Evolutionary conservation across 2,888 invertebrate genomes (phyloP), one percentile per base, ranked within the genome.

Genomic region (Muschampia plurimacula): DNA sequence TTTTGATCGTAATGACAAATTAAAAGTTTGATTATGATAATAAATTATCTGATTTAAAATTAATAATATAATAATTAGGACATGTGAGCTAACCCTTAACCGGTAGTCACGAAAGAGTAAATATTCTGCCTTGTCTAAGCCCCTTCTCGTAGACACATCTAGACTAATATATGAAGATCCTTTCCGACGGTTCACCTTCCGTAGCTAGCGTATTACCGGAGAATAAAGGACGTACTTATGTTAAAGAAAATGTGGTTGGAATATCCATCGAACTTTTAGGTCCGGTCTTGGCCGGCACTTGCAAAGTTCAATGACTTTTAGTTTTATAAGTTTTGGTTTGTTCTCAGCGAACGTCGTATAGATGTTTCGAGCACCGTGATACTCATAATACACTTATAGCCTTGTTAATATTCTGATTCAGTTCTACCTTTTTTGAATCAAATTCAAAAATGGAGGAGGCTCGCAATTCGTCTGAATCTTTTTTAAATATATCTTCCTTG

Each of bases 71-170:
- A 44, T 44, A 44, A 39, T 3, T 39, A 8, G 62, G 9, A 63
- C 62, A 8, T 41, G 15, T 63, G 41, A 63, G 62, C 41, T 22
- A 41, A 39, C n/a, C 15, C 0, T 60, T 1, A 15, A 63, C 62
- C 41, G 62, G 39, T n/a, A 63, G 62, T 63, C 41, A 8, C 5
- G 41, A 39, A 41, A 65, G 65, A 46, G 70, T 70, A 70, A 70
- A 70, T 65, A 65, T 65, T 70, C 65, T 57, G 70, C 15, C 57
- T 70, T n/a, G 52, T 57, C 64, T 70, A 70, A 70, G 70, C 70
- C 55, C 32, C 46, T 64, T 63, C 41, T 7, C 32, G 64, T 15
- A 64, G n/a, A 55, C 46, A 70, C 57, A 12, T 60, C 55, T 55
- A 22, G 64, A 32, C 44, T 55, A 69, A 69, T 69, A 39, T 69